Conservation (phyloP, 2,888 invertebrate genomes). For the Strigamia maritima region DNA sequence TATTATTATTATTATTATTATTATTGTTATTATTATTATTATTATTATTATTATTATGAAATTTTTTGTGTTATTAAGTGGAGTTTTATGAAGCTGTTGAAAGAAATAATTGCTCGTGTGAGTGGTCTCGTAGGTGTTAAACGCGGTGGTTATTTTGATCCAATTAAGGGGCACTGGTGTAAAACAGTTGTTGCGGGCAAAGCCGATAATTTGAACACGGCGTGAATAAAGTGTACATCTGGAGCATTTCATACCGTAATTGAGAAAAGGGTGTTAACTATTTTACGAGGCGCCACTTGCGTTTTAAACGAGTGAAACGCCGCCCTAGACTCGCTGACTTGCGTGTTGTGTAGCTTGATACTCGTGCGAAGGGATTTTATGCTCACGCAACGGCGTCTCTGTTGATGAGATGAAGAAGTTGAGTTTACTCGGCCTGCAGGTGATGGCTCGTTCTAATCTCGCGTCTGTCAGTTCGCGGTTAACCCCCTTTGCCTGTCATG, state of each 20-base stretch:
- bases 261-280: not conserved
- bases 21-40: too few species aligned
- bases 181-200: too few species aligned
- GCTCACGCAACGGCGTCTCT: not conserved
- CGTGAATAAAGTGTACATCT: not conserved
- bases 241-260: constrained; percentile 7
- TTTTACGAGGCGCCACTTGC: not conserved
- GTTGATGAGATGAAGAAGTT: not conserved
- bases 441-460: not conserved
- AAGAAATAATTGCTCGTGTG: too few species aligned
- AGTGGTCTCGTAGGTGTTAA: too few species aligned
- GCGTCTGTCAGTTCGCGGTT: not conserved
- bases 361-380: not conserved
- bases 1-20: too few species aligned
- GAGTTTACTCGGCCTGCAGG: not conserved
- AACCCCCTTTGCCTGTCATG: not conserved
- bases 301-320: not conserved
- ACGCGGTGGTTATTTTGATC: too few species aligned
- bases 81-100: too few species aligned
- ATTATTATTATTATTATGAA: too few species aligned
- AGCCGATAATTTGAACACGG: not conserved
- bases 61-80: too few species aligned
- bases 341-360: not conserved
- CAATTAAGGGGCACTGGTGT: too few species aligned
- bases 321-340: not conserved